These are phyloP conservation scores for Eristalis intricaria DNA, from an alignment of 2,888 invertebrate genomes.

Conservation along the genomic window DNA sequence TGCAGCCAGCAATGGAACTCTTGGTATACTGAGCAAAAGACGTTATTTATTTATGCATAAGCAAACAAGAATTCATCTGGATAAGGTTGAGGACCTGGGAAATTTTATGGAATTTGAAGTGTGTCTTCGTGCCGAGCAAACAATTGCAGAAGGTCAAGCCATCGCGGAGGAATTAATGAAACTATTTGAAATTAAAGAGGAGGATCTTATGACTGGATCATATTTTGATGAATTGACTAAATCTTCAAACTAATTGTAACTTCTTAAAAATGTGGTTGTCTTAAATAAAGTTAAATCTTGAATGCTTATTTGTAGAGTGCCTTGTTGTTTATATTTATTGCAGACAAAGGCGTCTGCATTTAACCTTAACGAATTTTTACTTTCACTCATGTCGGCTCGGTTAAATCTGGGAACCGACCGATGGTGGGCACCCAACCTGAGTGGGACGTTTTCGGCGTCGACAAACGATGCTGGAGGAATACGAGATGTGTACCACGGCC, in stretches of 20 bases:
- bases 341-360: too few relatives aligned
- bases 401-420: too few relatives aligned
- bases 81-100: slow-evolving; percentile 87
- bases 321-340: too few relatives aligned
- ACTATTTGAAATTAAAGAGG: slow-evolving; percentile 81
- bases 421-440: too few relatives aligned
- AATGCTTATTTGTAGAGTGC: too few relatives aligned
- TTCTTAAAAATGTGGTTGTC: not conserved
- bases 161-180: slow-evolving; percentile 83
- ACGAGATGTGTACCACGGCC: too few relatives aligned
- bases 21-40: slow-evolving; percentile 89
- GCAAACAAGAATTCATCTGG: slow-evolving; percentile 93
- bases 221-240: slow-evolving; percentile 83
- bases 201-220: slow-evolving; percentile 83
- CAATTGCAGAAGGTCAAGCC: slow-evolving; percentile 82
- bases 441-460: too few relatives aligned
- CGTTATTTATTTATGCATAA: slow-evolving; percentile 88
- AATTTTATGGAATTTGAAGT: slow-evolving; percentile 87
- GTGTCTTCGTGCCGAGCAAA: slow-evolving; percentile 82
- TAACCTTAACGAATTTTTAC: too few relatives aligned
- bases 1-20: slow-evolving; percentile 84
- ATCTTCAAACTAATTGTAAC: not conserved
- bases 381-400: too few relatives aligned
- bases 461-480: too few relatives aligned
- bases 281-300: too few relatives aligned